Evolutionary conservation across 2,888 invertebrate genomes (phyloP), one percentile per base, ranked within the genome.

Genomic region (Platycheirus rosarum): DNA sequence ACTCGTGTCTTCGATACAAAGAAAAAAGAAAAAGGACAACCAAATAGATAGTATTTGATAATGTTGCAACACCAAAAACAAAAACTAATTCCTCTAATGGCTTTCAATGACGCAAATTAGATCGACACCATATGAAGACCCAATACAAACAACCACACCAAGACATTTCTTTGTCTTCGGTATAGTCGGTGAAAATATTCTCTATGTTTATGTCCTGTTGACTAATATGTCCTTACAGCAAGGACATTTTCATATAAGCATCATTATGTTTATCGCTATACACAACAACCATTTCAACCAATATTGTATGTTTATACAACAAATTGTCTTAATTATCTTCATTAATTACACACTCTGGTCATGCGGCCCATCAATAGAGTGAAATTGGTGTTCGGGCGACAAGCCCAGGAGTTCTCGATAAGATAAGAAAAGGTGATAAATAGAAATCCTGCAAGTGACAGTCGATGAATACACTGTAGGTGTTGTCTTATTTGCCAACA

Each of bases 261-360:
- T 68, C 42, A 20, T n/a, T 44, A 20, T 20, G 20, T 23, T 29
- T 29, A 62, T 63, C 16, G 26, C 18, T 18, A 23, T 29, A 26
- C 2, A 40, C 55, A 16, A 49, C 55, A 20, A 37, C 55, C 23
- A 60, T n/a, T 16, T 4, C 16, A 29, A 7, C 29, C 1, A 32
- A 18, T 51, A 40, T 14, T n/a, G 9, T 26, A 26, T 66, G 71
- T 46, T 44, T 11, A 9, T 18, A 26, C 49, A 70, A 70, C 70
- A 70, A 70, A 80, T 76, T 66, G 76, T 48, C 66, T 65, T 76
- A 80, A 80, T 80, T 80, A 76, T 75, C 57, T 65, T 14, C 60
- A 76, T 71, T 80, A 80, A 76, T 76, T 80, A 76, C 62, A 70
- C 62, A 70, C 55, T 16, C 74, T 44, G 49, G 55, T 13, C 63